Evolutionary conservation across 1,140 invertebrate species (phyloP).

Genomic region (Leptonema lineaticorne): DNA sequence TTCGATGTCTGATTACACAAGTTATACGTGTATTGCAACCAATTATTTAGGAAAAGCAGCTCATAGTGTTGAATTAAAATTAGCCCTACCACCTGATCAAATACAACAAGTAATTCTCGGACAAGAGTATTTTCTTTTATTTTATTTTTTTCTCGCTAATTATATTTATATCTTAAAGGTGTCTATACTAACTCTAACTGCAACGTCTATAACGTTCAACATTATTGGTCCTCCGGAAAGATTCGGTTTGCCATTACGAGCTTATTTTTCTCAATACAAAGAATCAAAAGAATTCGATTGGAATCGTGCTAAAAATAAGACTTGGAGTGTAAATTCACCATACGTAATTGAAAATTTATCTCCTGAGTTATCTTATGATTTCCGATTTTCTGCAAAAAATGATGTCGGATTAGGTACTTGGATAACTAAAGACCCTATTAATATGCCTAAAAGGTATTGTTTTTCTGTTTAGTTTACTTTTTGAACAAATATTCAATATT

Average conservation of each 20-base stretch:
- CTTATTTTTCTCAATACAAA: conserved; percentile 75
- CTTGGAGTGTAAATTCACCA: conserved; percentile 72
- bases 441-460: conserved; percentile 56
- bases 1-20: conserved; percentile 66
- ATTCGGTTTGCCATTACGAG: conserved; percentile 71
- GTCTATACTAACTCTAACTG: conserved; percentile 60
- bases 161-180: conserved; percentile 3
- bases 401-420: conserved; percentile 78
- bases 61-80: conserved; percentile 68
- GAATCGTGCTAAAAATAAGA: conserved; percentile 67
- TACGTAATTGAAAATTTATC: conserved; percentile 80
- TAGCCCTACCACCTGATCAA: conserved; percentile 59
- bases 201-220: conserved; percentile 80
- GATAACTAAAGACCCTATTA: conserved; percentile 59
- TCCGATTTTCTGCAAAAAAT: conserved; percentile 82
- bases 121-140: too few relatives aligned
- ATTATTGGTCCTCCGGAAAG: conserved; percentile 71
- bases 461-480: background rate
- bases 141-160: background rate
- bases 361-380: conserved; percentile 78
- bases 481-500: background rate
- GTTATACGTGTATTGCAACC: conserved; percentile 79
- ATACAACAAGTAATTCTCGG: conserved; percentile 23
- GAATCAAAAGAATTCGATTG: conserved; percentile 65
- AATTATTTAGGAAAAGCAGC: conserved; percentile 72